Evolutionary conservation across 2,888 invertebrate genomes (phyloP).

Genomic region (Drepana falcataria): DNA sequence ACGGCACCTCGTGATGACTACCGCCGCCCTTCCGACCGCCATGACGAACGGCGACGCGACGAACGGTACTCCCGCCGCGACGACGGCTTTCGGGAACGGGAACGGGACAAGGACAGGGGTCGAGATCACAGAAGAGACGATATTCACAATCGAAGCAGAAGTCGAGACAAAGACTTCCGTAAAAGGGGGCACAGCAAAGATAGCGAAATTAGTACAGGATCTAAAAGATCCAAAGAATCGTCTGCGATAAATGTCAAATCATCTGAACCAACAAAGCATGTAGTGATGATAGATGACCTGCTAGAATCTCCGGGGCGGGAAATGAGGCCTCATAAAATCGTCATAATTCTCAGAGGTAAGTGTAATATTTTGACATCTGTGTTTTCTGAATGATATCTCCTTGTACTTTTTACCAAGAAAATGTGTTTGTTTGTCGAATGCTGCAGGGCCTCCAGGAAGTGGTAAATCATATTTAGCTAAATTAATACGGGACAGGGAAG

Average conservation of each 20-base stretch:
- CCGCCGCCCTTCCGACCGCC: conserved; percentile 28
- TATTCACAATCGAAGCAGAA: conserved; percentile 39
- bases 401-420: too few relatives aligned
- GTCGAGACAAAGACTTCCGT: conserved; percentile 51
- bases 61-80: conserved; percentile 22
- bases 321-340: conserved; percentile 88
- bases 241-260: conserved; percentile 17
- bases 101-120: conserved; percentile 30
- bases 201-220: conserved; percentile 32
- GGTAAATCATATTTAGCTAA: conserved; percentile 95
- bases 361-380: background rate
- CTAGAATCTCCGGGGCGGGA: conserved; percentile 88
- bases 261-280: conserved; percentile 43
- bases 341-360: conserved; percentile 89
- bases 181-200: conserved; percentile 58
- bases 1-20: conserved; percentile 22
- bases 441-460: conserved; percentile 90
- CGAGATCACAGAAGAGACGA: conserved; percentile 40
- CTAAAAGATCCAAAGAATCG: conserved; percentile 43
- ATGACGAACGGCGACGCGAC: conserved; percentile 36
- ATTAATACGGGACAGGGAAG: conserved; percentile 89
- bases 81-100: background rate
- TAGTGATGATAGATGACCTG: conserved; percentile 89
- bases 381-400: too few relatives aligned
- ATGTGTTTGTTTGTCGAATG: conserved; percentile 6